These are phyloP conservation scores for Psylliodes chrysocephalus DNA, from an alignment of 2,888 invertebrate genomes.

Conservation along the genomic window DNA sequence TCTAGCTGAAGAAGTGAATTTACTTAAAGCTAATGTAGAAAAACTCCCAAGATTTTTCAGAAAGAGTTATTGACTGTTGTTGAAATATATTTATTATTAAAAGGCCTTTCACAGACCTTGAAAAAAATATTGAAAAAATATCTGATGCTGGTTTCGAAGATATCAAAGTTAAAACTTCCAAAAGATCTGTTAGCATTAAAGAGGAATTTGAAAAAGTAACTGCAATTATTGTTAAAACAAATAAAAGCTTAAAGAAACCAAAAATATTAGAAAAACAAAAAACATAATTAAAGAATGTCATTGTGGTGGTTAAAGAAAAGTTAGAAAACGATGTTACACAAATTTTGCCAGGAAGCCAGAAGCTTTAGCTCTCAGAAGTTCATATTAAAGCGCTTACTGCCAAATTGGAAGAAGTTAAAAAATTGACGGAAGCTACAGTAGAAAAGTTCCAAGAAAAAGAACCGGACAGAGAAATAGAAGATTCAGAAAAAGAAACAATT, in stretches of 20 bases:
- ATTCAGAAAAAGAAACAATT: too few relatives aligned
- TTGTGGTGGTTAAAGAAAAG: slow-evolving; percentile 24
- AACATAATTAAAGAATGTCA: slow-evolving; percentile 14
- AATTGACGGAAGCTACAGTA: not conserved
- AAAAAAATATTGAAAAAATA: not conserved
- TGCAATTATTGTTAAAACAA: slow-evolving; percentile 14
- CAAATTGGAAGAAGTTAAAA: slow-evolving; percentile 25
- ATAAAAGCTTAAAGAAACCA: slow-evolving; percentile 17
- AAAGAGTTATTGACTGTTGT: slow-evolving; percentile 40
- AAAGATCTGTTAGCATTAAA: slow-evolving; percentile 9
- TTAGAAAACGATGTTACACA: slow-evolving; percentile 26
- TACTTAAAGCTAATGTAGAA: slow-evolving; percentile 34
- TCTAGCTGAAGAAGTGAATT: slow-evolving; percentile 33
- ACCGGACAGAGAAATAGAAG: too few relatives aligned
- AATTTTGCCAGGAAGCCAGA: slow-evolving; percentile 29
- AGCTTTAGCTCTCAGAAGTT: slow-evolving; percentile 23
- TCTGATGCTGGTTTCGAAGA: slow-evolving; percentile 19
- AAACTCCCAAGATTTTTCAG: slow-evolving; percentile 27
- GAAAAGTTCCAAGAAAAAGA: not conserved
- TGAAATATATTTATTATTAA: slow-evolving; percentile 35
- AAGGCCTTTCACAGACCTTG: slow-evolving; percentile 9
- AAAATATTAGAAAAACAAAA: slow-evolving; percentile 19
- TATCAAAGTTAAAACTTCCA: slow-evolving; percentile 15
- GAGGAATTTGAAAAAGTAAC: slow-evolving; percentile 27
- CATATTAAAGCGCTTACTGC: slow-evolving; percentile 33